Percentiles rank a stretch among this genome's conserved stretches.
These are phyloP conservation scores for Acanthiza pusilla DNA, from an alignment of 2,797 vertebrate species.

Conservation along the genomic window DNA sequence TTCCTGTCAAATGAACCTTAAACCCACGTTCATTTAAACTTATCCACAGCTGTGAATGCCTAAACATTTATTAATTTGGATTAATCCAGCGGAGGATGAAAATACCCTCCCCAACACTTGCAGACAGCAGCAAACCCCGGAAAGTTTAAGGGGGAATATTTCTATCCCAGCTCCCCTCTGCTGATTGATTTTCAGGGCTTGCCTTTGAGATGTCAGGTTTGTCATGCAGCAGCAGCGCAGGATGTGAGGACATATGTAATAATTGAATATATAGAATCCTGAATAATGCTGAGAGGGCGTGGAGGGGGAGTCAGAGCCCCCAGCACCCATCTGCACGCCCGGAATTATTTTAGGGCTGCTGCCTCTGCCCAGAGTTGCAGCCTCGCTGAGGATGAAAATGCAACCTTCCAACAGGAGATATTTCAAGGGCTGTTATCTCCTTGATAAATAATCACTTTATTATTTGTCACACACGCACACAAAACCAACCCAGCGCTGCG, in stretches of 20 bases:
- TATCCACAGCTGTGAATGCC: neutral
- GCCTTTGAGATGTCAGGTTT: neutral
- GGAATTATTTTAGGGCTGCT: slow-evolving; percentile 42
- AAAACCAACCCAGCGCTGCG: neutral
- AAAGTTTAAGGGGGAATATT: slow-evolving; percentile 6
- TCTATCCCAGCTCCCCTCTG: neutral
- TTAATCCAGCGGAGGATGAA: neutral
- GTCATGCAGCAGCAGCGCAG: neutral
- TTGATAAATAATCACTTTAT: slow-evolving; percentile 39
- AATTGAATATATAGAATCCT: neutral
- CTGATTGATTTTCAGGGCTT: neutral
- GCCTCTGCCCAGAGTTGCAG: slow-evolving; percentile 57
- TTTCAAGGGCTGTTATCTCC: slow-evolving; percentile 17
- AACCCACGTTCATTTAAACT: neutral
- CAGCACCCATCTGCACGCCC: neutral
- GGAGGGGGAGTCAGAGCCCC: neutral
- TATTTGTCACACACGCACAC: slow-evolving; percentile 32
- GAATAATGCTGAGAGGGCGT: neutral
- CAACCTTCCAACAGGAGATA: slow-evolving; percentile 6
- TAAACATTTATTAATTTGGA: neutral
- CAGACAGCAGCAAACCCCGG: neutral
- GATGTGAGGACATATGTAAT: neutral
- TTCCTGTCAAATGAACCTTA: neutral
- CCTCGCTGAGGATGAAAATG: neutral
- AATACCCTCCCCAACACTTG: neutral